A percentile compares a stretch with the other conserved stretches of the same genome.
phyloP scores from a whole-genome alignment of 2,888 invertebrate species.

The Sturmia bella region DNA sequence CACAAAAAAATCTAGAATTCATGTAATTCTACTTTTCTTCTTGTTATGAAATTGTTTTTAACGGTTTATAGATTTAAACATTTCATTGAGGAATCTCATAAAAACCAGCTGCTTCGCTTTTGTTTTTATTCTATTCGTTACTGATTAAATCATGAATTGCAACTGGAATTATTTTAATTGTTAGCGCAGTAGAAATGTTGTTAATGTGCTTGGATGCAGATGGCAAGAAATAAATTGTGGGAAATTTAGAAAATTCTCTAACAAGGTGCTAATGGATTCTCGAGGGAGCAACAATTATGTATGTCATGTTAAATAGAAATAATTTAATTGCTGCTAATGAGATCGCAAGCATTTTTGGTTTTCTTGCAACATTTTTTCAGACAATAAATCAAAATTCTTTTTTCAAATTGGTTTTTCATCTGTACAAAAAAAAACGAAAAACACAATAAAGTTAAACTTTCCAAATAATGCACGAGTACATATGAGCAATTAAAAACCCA shows the following conservation, averaged over 20 bases:
- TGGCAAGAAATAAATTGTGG: slow-evolving; percentile 2
- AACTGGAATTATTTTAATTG: slow-evolving; percentile 15
- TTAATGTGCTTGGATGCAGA: not conserved
- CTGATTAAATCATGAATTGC: slow-evolving; percentile 31
- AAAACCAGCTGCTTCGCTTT: not conserved
- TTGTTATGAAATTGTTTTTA: slow-evolving; percentile 30
- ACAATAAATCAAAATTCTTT: slow-evolving; percentile 4
- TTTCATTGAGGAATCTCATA: slow-evolving; percentile 11
- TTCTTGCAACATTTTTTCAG: slow-evolving; percentile 3
- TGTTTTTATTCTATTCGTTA: not conserved
- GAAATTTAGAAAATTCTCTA: slow-evolving; percentile 8
- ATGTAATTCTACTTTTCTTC: not conserved
- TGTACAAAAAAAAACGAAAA: not conserved
- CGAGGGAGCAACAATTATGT: slow-evolving; percentile 19
- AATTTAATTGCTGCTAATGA: not conserved
- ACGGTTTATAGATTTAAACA: slow-evolving; percentile 44
- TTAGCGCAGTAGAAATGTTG: slow-evolving; percentile 9
- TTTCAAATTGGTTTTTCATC: not conserved
- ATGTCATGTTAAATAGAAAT: slow-evolving; percentile 38
- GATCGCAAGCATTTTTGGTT: not conserved
- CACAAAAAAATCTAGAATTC: not conserved
- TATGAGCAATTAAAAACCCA: slow-evolving; percentile 60
- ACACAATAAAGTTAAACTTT: slow-evolving; percentile 69
- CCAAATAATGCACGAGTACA: slow-evolving; percentile 57
- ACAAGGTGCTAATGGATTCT: slow-evolving; percentile 42